Percentiles rank a stretch among this genome's conserved stretches.
Evolutionary conservation across 2,797 vertebrate genomes (phyloP).

Genomic region (Gouania willdenowi): DNA sequence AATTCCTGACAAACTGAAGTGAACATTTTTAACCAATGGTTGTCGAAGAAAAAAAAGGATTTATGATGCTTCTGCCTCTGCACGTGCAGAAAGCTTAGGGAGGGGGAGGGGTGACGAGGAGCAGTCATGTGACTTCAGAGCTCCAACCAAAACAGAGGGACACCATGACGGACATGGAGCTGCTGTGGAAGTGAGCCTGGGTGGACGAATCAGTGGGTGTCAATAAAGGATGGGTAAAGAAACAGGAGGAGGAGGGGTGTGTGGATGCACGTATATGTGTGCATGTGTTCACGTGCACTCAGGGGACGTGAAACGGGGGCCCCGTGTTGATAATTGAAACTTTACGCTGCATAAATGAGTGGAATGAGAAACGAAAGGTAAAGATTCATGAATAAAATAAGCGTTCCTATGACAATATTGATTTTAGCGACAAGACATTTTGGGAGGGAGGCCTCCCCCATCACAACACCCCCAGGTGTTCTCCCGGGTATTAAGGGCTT

Average conservation of each 20-base stretch:
- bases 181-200: constrained; percentile 14
- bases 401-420: no score
- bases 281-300: not conserved
- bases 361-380: no score
- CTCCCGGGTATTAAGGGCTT: constrained; percentile 52
- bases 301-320: no score
- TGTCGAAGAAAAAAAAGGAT: constrained; percentile 1
- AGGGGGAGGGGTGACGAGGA: not conserved
- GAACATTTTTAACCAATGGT: constrained; percentile 21
- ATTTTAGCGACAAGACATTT: no score
- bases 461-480: constrained; percentile 6
- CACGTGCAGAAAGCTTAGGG: constrained; percentile 42
- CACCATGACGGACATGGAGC: constrained; percentile 4
- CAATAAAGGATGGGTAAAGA: not conserved
- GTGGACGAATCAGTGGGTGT: not conserved
- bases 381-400: no score
- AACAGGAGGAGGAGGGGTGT: not conserved
- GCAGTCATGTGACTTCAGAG: constrained; percentile 38
- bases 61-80: constrained; percentile 21
- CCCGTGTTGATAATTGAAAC: no score
- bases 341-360: no score
- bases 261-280: not conserved
- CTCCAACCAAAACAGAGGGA: constrained; percentile 17
- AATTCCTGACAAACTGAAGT: not conserved
- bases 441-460: no score